Evolutionary conservation across 2,113 vertebrate genomes (phyloP).

Genomic region (Eurypyga helias): DNA sequence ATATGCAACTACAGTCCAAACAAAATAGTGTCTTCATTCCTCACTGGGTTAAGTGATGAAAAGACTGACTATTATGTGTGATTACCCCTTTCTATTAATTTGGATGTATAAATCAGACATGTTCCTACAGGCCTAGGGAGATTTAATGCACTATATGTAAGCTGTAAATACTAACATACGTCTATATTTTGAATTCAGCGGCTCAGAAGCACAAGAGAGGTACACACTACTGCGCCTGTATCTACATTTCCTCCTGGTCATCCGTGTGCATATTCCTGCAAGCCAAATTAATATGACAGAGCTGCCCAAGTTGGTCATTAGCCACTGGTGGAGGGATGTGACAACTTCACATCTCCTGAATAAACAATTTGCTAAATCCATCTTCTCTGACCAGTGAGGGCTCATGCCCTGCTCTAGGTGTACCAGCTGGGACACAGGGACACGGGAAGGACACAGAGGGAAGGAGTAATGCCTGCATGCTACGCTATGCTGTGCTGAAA

Average conservation of each 20-base stretch:
- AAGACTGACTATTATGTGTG: slow-evolving; percentile 20
- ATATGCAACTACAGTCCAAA: slow-evolving; percentile 14
- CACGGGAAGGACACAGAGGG: neutral
- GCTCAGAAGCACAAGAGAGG: neutral
- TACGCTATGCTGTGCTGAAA: neutral
- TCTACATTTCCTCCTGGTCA: neutral
- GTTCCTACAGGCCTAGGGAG: neutral
- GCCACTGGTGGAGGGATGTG: neutral
- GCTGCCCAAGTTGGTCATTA: neutral
- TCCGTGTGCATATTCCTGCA: neutral
- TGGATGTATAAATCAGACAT: neutral
- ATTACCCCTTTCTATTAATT: slow-evolving; percentile 24
- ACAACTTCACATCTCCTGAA: neutral
- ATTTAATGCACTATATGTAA: neutral
- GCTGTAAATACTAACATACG: neutral
- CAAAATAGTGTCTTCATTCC: slow-evolving; percentile 12
- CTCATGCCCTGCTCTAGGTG: neutral
- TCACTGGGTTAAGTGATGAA: slow-evolving; percentile 29
- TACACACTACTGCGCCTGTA: neutral
- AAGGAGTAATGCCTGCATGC: neutral
- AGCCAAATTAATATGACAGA: neutral
- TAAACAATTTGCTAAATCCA: neutral
- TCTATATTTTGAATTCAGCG: neutral
- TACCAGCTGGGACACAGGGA: neutral
- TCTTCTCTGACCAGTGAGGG: neutral